Evolutionary conservation across 2,113 vertebrate species (phyloP), one percentile per base, ranked within the genome.

Genomic region (Nycticryphes semicollaris): DNA sequence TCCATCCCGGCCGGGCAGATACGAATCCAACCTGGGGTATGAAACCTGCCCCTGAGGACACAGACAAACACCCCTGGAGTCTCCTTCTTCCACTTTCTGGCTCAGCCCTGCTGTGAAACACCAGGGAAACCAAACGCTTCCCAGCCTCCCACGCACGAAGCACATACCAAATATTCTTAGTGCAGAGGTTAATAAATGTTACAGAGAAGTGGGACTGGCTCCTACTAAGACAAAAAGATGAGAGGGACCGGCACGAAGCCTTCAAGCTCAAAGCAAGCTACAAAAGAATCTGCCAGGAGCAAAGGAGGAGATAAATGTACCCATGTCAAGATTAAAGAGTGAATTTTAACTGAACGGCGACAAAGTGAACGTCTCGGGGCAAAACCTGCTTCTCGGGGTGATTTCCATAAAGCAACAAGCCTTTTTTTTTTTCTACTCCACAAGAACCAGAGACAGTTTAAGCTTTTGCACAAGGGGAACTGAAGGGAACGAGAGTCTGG

Each of bases 341-440:
- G 9, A 54, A 62, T 74, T 72, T 70, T 4, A 86, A 63, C 12
- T 11, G 43, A 91, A 20, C 7, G 56, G 37, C 22, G 47, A 90
- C 0, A 4, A 64, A 89, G 56, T 48, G 45, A 88, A n/a, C 0
- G 0, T 19, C 30, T 41, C 3, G 16, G 67, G 51, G 7, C 22
- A 70, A 92, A 80, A 31, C 13, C 76, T 23, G 7, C 30, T 80
- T 68, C 43, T 68, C 0, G 0, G 45, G 3, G 6, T 14, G 59
- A 84, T 56, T 81, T 80, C 22, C 76, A 51, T 28, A 57, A 50
- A 66, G 43, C 28, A 67, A 59, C 17, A 28, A 27, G 67, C 9
- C 18, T 35, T 19, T 33, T 74, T 53, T 28, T 7, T n/a, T n/a
- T n/a, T n/a, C n/a, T 60, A 47, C 48, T 59, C 39, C 39, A 15